These are phyloP conservation scores for Sinocyclocheilus maitianheensis DNA, from an alignment of 2,113 vertebrate genomes.

Conservation along the genomic window DNA sequence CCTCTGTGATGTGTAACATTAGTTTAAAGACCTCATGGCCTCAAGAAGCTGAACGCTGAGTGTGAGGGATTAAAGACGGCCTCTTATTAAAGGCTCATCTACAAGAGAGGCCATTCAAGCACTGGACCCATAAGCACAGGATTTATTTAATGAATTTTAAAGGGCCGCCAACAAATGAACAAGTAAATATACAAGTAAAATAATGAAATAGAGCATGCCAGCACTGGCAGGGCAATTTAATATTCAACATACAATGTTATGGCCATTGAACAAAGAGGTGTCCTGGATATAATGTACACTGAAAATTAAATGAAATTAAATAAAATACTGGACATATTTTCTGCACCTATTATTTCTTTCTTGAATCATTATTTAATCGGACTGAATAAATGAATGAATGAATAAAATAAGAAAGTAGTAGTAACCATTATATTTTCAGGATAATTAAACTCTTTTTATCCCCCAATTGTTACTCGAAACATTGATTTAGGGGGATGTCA, in stretches of 20 bases:
- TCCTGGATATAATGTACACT: too few relatives aligned
- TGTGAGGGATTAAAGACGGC: conserved; percentile 25
- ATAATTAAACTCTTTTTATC: too few relatives aligned
- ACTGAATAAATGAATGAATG: too few relatives aligned
- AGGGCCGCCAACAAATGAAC: neutral
- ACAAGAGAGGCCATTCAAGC: conserved; percentile 4
- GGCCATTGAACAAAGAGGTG: neutral
- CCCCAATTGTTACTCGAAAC: neutral
- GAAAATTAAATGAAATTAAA: too few relatives aligned
- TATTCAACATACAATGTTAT: neutral
- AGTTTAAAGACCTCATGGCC: conserved; percentile 22
- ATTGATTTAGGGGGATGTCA: neutral
- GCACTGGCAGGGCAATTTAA: neutral
- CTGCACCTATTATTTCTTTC: too few relatives aligned
- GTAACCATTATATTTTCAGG: too few relatives aligned
- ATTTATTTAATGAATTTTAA: conserved; percentile 19
- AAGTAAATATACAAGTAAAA: neutral
- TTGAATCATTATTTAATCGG: too few relatives aligned
- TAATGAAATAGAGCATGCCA: neutral
- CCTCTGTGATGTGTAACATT: conserved; percentile 4
- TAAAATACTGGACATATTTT: too few relatives aligned
- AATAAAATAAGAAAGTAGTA: too few relatives aligned
- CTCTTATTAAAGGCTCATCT: conserved; percentile 11
- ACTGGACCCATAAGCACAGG: neutral
- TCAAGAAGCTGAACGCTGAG: conserved; percentile 1